Percentiles rank a stretch among this genome's conserved stretches.
Conservation (phyloP, 2,113 vertebrate species). For the Lanius collurio region DNA sequence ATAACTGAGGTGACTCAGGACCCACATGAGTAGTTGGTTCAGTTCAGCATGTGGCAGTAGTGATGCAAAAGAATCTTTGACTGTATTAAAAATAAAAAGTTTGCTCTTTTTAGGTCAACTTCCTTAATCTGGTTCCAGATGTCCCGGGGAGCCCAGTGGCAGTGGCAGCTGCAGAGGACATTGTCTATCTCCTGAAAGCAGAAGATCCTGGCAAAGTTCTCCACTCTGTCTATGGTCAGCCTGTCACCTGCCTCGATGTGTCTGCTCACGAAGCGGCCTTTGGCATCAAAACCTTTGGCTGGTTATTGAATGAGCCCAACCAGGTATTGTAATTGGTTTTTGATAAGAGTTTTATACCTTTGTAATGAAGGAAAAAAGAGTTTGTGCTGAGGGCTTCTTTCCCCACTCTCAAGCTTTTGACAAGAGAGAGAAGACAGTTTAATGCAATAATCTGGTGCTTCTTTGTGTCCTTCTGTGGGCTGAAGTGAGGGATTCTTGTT, state of each 20-base stretch:
- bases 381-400: background rate
- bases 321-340: slow-evolving; percentile 77
- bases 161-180: slow-evolving; percentile 82
- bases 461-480: background rate
- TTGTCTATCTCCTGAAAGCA: slow-evolving; percentile 83
- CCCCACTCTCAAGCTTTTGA: background rate
- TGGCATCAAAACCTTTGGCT: slow-evolving; percentile 88
- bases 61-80: background rate
- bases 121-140: slow-evolving; percentile 82
- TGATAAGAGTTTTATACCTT: background rate
- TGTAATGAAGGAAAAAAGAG: background rate
- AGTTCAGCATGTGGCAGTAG: background rate
- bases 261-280: slow-evolving; percentile 78
- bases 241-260: slow-evolving; percentile 88
- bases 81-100: background rate
- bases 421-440: background rate
- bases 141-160: slow-evolving; percentile 72
- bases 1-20: background rate
- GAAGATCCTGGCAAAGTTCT: slow-evolving; percentile 75
- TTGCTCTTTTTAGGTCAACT: slow-evolving; percentile 80
- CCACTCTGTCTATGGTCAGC: slow-evolving; percentile 89
- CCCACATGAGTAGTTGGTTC: background rate
- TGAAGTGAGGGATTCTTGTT: background rate
- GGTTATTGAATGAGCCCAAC: slow-evolving; percentile 89
- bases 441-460: background rate